Base-by-base conservation (phyloP, 2,797 vertebrate genomes). In the Mionectes olivaceus region DNA sequence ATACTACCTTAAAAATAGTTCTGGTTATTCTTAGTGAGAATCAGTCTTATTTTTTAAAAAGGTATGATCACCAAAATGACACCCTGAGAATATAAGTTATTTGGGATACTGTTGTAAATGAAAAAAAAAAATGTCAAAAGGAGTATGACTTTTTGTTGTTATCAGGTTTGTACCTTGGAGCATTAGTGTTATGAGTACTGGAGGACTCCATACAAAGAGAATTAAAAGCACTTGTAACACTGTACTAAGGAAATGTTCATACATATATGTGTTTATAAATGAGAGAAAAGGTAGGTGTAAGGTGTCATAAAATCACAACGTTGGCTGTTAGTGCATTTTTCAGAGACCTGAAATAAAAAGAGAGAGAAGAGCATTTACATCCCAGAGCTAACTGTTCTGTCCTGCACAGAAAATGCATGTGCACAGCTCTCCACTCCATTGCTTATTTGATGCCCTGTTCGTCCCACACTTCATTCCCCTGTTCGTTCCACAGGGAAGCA, bases 341-440 rank as follows among this genome's bases (percentile, higher is more conserved):
- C 57, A 67, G 74, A 84, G n/a, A 68, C 11, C 3, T 53, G 13
- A 90, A 85, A 19, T 43, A 32, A 70, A 83, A 59, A 50, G 19
- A 73, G 19, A 63, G n/a, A 75, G 53, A 76, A 47, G 12, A 71
- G 47, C 39, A 9, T 69, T 65, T 65, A 19, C 23, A 35, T 7
- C 9, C 50, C 39, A n/a, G 28, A 83, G 19, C 15, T n/a, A 44
- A 22, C 22, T 11, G 2, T 32, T 81, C 83, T 64, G 21, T 46
- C 56, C 56, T 24, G 46, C 0, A 1, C 9, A 27, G 52, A 32
- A 52, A 37, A 46, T 3, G 12, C 3, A 3, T 0, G 1, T 12
- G 27, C 22, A 56, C 23, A 41, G 41, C 23, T 67, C 61, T 52
- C 18, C 25, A 13, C 23, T 33, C 53, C 35, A 4, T 1, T 39